Base-by-base conservation (phyloP, 2,888 invertebrate species). In the Amphipoea lucens region DNA sequence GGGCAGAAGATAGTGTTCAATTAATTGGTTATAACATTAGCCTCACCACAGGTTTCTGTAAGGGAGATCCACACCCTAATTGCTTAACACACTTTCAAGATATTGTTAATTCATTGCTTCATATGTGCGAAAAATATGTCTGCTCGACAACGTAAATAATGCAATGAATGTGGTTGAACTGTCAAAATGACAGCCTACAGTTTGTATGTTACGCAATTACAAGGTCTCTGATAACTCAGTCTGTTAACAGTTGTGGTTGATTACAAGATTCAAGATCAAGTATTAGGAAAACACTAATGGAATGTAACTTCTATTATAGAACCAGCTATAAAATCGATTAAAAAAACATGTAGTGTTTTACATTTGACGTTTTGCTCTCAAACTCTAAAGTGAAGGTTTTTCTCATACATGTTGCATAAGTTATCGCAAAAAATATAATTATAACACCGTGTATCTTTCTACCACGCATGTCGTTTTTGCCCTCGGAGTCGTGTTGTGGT, bases 391-490 rank as follows among this genome's bases (percentile, higher is more conserved):
- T 40, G 9, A 65, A 12, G 5, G 5, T 65, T 65, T 11, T 40
- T 4, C 5, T 11, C 11, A 40, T 20, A 23, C 6, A 42, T n/a
- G 11, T 11, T 71, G 1, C 12, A 40, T 40, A 42, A 74, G 17
- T 14, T 2, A 20, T 23, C 1, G 1, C 29, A 11, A 11, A 57
- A 42, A 54, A 63, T 54, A 40, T 45, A 40, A 36, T 36, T 40
- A 40, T n/a, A 48, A 68, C 78, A 29, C 51, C 42, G 1, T 20
- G 14, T 51, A 36, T 51, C 67, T 79, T 70, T 83, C 83, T 77
- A 73, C 88, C 88, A 85, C 81, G 86, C 88, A 87, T 76, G 66
- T 45, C 48, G 66, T 72, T 66, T 57, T 74, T 69, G 79, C 76
- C 71, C 69, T 68, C 67, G 11, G 60, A 80, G 82, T 79, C 87